phyloP scores from a whole-genome alignment of 2,113 vertebrate species.

The Grus americana region DNA sequence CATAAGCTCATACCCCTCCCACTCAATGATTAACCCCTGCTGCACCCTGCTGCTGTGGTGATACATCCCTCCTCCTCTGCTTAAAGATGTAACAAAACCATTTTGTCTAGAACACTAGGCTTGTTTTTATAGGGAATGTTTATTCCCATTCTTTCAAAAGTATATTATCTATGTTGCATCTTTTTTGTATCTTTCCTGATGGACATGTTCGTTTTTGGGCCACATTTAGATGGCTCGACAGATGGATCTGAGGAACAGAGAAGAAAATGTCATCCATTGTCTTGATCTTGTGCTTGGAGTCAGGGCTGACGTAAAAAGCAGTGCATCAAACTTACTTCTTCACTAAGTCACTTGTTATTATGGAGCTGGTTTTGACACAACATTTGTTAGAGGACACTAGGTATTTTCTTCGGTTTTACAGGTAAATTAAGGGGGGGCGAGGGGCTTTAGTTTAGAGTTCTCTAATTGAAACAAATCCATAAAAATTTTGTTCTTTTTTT shows the following conservation, averaged over 20 bases:
- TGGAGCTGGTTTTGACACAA: not conserved
- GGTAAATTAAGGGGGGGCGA: fast-evolving
- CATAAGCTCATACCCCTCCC: not conserved
- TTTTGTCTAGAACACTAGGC: not conserved
- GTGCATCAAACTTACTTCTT: not conserved
- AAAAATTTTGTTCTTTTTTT: not conserved
- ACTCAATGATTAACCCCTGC: not conserved
- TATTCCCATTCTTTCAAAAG: not conserved
- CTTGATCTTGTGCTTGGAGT: not conserved
- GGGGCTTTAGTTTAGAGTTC: not conserved
- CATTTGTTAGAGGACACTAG: not conserved
- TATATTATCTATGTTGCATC: fast-evolving
- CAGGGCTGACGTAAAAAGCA: not conserved
- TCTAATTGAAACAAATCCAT: not conserved
- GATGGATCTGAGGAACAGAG: not conserved
- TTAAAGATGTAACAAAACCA: not conserved
- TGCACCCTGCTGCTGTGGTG: not conserved
- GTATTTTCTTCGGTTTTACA: not conserved
- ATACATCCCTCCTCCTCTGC: not conserved
- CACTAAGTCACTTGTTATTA: not conserved
- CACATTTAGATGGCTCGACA: not conserved
- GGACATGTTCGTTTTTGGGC: fast-evolving
- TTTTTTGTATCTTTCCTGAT: not conserved
- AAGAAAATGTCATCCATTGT: not conserved
- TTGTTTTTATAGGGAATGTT: not conserved